A percentile compares a stretch with the other conserved stretches of the same genome.
phyloP scores from a whole-genome alignment of 1,140 invertebrate species.

The Drosophila insularis region DNA sequence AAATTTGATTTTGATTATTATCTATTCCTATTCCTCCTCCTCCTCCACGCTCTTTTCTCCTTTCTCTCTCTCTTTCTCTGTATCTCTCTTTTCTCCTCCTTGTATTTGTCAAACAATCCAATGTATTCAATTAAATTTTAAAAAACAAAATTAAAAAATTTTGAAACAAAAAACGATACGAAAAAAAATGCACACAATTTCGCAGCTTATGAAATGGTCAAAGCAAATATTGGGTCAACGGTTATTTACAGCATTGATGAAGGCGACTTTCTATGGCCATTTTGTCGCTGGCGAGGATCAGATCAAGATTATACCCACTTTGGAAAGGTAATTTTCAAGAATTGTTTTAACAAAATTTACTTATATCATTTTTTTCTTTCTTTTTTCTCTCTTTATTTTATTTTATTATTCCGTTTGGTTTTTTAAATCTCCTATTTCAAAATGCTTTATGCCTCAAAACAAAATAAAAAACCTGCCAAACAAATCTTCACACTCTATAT shows the following conservation, averaged over 20 bases:
- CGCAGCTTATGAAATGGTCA: conserved; percentile 92
- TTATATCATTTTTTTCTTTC: conserved; percentile 76
- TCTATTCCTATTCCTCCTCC: background rate
- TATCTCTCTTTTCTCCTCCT: background rate
- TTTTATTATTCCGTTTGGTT: conserved; percentile 10
- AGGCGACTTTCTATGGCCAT: conserved; percentile 96
- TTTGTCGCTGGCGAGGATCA: conserved; percentile 93
- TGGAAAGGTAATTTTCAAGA: conserved; percentile 79
- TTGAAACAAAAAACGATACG: conserved; percentile 5
- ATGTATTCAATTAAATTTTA: background rate
- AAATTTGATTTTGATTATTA: background rate
- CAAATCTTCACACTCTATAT: background rate
- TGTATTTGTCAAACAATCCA: conserved; percentile 10
- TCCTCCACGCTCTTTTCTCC: background rate
- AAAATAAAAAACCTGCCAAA: conserved; percentile 17
- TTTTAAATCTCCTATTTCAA: conserved; percentile 30
- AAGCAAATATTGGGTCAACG: conserved; percentile 89
- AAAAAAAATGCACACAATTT: conserved; percentile 49
- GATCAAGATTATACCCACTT: conserved; percentile 78
- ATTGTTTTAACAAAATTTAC: conserved; percentile 57
- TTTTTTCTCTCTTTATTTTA: conserved; percentile 55
- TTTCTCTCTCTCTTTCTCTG: conserved; percentile 12
- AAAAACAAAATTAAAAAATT: conserved; percentile 1
- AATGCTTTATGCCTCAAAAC: conserved; percentile 4
- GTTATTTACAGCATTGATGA: conserved; percentile 92